phyloP scores from a whole-genome alignment of 2,797 vertebrate genomes.

The Aulostomus chinensis region DNA sequence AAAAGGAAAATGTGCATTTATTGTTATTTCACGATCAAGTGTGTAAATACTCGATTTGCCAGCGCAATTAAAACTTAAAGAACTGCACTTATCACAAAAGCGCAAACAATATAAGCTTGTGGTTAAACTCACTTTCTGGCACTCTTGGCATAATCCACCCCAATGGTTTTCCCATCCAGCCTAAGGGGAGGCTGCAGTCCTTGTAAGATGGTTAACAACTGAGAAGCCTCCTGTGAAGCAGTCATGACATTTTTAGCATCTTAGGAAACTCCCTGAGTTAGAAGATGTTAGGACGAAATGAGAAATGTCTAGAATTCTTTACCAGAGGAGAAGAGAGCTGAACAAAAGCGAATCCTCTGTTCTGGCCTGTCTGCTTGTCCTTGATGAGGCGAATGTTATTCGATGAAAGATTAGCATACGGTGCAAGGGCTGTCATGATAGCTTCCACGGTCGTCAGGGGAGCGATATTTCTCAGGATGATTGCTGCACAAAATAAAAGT shows the following conservation, averaged over 20 bases:
- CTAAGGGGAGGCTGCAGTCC: constrained; percentile 95
- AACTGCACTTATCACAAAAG: no score
- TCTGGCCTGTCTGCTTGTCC: constrained; percentile 98
- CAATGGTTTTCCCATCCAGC: constrained; percentile 98
- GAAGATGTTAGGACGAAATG: no score
- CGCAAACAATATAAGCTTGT: no score
- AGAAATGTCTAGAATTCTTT: constrained; percentile 40
- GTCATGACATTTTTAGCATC: no score
- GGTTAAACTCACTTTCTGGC: constrained; percentile 91
- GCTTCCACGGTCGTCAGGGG: constrained; percentile 93
- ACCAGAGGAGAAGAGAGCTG: constrained; percentile 98
- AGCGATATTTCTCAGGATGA: constrained; percentile 97
- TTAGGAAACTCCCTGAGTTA: no score
- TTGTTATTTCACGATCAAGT: no score
- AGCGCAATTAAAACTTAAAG: background rate
- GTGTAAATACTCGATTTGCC: no score
- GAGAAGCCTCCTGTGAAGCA: constrained; percentile 90
- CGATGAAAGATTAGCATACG: constrained; percentile 93
- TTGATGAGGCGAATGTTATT: constrained; percentile 99
- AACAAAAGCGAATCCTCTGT: constrained; percentile 97
- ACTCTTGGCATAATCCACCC: constrained; percentile 98
- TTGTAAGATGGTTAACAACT: constrained; percentile 95
- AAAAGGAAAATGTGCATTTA: background rate
- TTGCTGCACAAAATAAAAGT: constrained; percentile 77
- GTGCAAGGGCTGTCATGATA: constrained; percentile 92